These are phyloP conservation scores for Saturnia japonica DNA, from an alignment of 2,888 invertebrate species.

Conservation along the genomic window DNA sequence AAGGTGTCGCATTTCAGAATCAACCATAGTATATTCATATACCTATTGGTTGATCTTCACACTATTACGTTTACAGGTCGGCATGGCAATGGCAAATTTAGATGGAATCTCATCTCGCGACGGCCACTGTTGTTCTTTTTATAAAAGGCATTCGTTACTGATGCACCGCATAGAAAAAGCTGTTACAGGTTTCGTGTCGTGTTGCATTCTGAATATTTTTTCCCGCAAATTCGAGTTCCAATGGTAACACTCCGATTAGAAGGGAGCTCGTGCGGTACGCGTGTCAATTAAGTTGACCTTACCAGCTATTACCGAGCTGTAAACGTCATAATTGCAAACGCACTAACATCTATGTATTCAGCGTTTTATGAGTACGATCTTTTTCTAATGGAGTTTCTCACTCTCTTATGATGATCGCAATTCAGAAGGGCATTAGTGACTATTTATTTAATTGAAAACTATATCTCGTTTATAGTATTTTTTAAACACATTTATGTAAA, in stretches of 20 bases:
- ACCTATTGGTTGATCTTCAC: no score
- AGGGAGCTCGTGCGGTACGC: background rate
- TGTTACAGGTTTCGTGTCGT: background rate
- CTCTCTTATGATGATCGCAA: background rate
- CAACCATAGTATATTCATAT: no score
- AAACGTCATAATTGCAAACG: background rate
- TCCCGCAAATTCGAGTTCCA: background rate
- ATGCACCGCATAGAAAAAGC: no score
- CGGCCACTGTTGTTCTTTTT: no score
- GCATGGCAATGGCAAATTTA: no score
- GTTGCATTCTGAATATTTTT: background rate
- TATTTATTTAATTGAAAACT: no score
- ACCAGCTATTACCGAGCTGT: background rate
- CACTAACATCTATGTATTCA: background rate
- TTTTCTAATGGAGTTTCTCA: background rate
- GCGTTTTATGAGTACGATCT: background rate
- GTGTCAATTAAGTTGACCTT: slow-evolving; percentile 7
- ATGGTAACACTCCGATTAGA: background rate
- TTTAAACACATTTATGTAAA: no score
- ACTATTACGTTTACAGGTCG: no score
- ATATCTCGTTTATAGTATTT: no score
- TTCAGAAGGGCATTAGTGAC: background rate
- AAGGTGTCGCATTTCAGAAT: no score
- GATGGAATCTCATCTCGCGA: no score
- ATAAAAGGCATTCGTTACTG: no score